Conservation (phyloP, 2,113 vertebrate genomes). For the Cheilinus undulatus region DNA sequence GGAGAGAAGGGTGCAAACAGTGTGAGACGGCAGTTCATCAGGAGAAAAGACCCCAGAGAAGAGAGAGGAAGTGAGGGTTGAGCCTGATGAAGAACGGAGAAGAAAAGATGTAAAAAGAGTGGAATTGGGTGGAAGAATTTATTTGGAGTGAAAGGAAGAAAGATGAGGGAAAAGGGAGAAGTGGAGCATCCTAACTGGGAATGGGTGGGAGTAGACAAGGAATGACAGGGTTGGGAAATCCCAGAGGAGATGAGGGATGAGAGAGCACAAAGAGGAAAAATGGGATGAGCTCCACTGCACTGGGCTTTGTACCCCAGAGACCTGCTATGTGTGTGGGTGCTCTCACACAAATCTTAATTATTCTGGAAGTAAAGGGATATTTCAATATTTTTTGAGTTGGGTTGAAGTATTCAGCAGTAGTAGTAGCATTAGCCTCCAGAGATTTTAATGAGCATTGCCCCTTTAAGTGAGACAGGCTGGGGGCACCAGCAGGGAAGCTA, state of each 20-base stretch:
- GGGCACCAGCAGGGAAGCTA: no score
- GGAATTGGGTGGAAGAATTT: slow-evolving; percentile 23
- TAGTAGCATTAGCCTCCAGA: no score
- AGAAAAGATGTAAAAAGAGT: slow-evolving; percentile 20
- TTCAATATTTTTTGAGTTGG: no score
- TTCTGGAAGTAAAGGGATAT: no score
- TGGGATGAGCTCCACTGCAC: slow-evolving; percentile 55
- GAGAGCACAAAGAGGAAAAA: slow-evolving; percentile 31
- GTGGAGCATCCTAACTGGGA: slow-evolving; percentile 36
- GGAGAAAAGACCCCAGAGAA: slow-evolving; percentile 37
- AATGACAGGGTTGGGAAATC: slow-evolving; percentile 51
- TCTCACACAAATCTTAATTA: no score
- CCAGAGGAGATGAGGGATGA: slow-evolving; percentile 43
- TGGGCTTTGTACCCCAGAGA: slow-evolving; percentile 28
- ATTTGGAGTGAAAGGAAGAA: slow-evolving; percentile 28
- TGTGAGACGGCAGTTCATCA: slow-evolving; percentile 66
- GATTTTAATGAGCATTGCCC: no score
- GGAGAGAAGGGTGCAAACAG: slow-evolving; percentile 60
- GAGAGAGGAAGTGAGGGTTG: slow-evolving; percentile 12
- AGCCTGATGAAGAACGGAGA: slow-evolving; percentile 12
- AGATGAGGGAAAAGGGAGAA: slow-evolving; percentile 30
- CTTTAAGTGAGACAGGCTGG: no score
- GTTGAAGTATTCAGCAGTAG: no score
- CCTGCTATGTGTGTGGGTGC: slow-evolving; percentile 2
- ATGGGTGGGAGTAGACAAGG: slow-evolving; percentile 26